phyloP scores from a whole-genome alignment of 64 coral and sea anemone species.

The Cladopsammia gracilis region DNA sequence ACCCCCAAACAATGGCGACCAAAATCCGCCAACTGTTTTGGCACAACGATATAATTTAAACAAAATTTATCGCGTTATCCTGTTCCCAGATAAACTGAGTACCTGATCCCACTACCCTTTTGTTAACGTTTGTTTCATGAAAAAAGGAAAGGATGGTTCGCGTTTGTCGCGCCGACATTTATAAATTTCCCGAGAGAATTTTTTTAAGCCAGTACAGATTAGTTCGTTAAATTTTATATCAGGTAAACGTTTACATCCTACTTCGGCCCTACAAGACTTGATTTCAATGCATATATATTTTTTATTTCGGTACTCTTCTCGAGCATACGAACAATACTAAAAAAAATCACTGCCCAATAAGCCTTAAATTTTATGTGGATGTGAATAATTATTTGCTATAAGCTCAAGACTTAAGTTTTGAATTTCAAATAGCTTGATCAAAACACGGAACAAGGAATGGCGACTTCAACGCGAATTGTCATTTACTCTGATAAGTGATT shows the following conservation, averaged over 20 bases:
- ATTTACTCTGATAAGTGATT: not conserved
- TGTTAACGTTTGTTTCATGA: no score
- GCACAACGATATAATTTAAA: not conserved
- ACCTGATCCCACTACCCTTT: no score
- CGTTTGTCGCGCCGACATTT: not conserved
- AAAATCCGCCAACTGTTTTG: not conserved
- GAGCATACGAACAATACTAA: not conserved
- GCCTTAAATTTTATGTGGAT: not conserved
- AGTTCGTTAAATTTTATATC: not conserved
- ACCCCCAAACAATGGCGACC: slow-evolving; percentile 20
- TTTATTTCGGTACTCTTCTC: not conserved
- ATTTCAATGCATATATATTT: not conserved
- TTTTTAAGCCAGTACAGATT: not conserved
- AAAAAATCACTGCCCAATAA: not conserved
- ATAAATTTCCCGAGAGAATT: slow-evolving; percentile 19
- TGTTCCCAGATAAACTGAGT: not conserved
- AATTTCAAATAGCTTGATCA: not conserved
- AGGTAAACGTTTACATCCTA: not conserved
- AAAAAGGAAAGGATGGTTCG: not conserved
- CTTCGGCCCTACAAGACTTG: not conserved
- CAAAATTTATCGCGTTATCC: not conserved
- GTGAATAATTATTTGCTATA: not conserved
- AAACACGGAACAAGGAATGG: not conserved
- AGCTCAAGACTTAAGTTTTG: not conserved
- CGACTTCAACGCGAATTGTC: not conserved